Base-by-base conservation (phyloP, 2,797 vertebrate genomes). In the Coregonus suidteri region DNA sequence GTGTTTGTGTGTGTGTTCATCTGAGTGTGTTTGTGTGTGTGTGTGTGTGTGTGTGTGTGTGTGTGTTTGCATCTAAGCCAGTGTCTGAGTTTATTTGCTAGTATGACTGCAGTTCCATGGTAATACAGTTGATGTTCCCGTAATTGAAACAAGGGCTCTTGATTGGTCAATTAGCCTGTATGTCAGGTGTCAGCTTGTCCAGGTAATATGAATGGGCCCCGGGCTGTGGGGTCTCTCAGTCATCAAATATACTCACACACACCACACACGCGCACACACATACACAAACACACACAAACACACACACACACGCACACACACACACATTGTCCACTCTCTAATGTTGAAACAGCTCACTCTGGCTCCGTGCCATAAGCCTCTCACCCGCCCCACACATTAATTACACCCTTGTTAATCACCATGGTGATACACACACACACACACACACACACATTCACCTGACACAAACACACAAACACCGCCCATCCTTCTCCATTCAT, bases 391-490 rank as follows among this genome's bases (percentile, higher is more conserved):
- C 66, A 54, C 54, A 20, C 77, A 77, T 83, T 83, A 79, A 77
- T 77, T 79, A 79, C 66, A 75, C 56, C 67, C 81, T 77, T 51
- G 74, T 80, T 78, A 80, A 83, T 80, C 70, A 41, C 69, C 65
- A 7, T 67, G 59, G 77, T 73, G 52, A 64, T n/a, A 30, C 37
- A 47, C 47, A 70, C 73, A 14, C 13, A 41, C 47, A 70, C 73
- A 14, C 13, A 41, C 47, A 31, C 15, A n/a, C 54, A 59, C 16
- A 59, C 1, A 59, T 18, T 16, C 20, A 13, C 51, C 0, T 59
- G 15, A 59, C 0, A 20, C 18, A 71, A 4, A 51, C 20, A 71
- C 47, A 41, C 34, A 69, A 4, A n/a, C 31, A 69, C 66, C 13
- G 52, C 25, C 64, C 62, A 20, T 65, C n/a, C 62, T 13, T 64